Percentiles rank a stretch among this genome's conserved stretches.
These are phyloP conservation scores for Sapayoa aenigma DNA, from an alignment of 2,113 vertebrate species.

Conservation along the genomic window DNA sequence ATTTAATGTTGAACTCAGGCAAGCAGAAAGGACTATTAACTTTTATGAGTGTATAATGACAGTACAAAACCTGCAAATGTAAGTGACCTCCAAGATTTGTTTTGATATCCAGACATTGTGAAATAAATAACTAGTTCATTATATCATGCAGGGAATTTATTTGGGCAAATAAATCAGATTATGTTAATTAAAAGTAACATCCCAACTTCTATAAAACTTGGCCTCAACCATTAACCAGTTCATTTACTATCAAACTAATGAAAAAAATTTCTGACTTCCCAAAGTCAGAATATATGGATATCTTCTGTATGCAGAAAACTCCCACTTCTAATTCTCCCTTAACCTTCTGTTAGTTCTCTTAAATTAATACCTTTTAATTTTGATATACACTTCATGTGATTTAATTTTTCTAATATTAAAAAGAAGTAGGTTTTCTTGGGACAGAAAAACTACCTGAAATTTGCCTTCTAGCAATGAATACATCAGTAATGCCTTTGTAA, in stretches of 20 bases:
- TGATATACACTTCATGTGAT: accelerated
- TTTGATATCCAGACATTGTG: slow-evolving; percentile 44
- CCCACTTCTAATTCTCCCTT: background rate
- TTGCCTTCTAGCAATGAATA: background rate
- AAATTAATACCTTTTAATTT: background rate
- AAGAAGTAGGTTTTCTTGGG: background rate
- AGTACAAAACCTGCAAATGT: slow-evolving; percentile 51
- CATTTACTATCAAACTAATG: background rate
- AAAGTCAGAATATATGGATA: background rate
- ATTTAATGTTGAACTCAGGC: slow-evolving; percentile 52
- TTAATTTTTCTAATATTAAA: background rate
- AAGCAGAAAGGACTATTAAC: slow-evolving; percentile 60
- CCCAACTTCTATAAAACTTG: background rate
- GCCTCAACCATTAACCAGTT: background rate
- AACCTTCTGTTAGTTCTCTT: background rate
- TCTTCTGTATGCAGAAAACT: background rate
- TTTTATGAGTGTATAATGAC: slow-evolving; percentile 69
- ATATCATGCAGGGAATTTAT: background rate
- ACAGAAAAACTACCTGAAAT: background rate
- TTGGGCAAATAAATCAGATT: slow-evolving; percentile 6
- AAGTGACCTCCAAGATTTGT: slow-evolving; percentile 67
- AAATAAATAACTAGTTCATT: slow-evolving; percentile 50
- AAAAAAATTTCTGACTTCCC: background rate
- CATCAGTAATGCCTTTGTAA: background rate
- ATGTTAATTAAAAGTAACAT: slow-evolving; percentile 15